Evolutionary conservation across 1,140 invertebrate genomes (phyloP), one percentile per base, ranked within the genome.

Genomic region (Asobara japonica): DNA sequence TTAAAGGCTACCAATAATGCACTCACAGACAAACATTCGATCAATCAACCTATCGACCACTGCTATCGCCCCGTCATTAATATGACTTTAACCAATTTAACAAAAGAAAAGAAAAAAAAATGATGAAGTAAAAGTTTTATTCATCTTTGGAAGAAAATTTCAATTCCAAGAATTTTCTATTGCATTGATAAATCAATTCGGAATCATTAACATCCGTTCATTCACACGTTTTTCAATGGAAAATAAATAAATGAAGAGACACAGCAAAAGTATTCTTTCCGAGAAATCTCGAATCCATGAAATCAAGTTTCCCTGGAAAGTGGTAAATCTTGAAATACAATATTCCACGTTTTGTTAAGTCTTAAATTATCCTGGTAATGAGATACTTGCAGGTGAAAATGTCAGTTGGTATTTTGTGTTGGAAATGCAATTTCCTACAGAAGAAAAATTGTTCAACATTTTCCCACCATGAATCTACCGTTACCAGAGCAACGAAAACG

Each of bases 11-110:
- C 80, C 80, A 83, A 82, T 33, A 31, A 30, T 80, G 86, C 85
- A 86, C 85, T 86, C 86, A 87, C 86, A 86, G 86, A 87, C 86
- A 86, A 87, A 86, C 85, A 86, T 87, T 85, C 84, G 81, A 84
- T 86, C 79, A 80, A 85, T 81, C 84, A 84, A 86, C 84, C 82
- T 82, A 83, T 86, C 80, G 80, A 84, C 81, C 83, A 84, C 81
- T 81, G 81, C 79, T 80, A 82, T 78, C 81, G 78, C 74, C 73
- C 73, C 74, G 74, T 64, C 72, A 76, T 60, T 60, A 69, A 74
- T 64, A 38, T 75, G 66, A 77, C 68, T 51, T 41, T 74, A 74
- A 51, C 67, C 27, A 65, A 56, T 67, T 51, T 27, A 33, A 76
- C 45, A 76, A 69, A 69, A 69, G 45, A 72, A n/a, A n/a, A n/a